A percentile compares a stretch with the other conserved stretches of the same genome.
Conservation (phyloP, 2,888 invertebrate genomes). For the Epsilonema sp. region DNA sequence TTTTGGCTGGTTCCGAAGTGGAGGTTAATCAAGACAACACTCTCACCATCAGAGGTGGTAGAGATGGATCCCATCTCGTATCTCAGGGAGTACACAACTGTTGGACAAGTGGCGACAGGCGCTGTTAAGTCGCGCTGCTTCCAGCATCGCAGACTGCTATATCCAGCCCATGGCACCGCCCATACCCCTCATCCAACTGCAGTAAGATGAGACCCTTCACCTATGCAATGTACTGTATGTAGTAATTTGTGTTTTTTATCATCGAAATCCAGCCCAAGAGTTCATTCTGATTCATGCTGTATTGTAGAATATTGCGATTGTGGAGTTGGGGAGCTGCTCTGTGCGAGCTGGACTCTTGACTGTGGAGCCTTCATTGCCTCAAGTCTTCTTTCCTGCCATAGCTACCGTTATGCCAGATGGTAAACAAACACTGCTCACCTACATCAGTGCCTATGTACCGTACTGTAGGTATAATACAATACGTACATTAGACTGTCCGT, state of each 20-base stretch:
- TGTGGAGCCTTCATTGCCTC: conserved; percentile 35
- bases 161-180: conserved; percentile 33
- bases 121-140: conserved; percentile 36
- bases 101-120: conserved; percentile 36
- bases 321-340: conserved; percentile 41
- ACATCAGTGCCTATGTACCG: no score
- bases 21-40: conserved; percentile 22
- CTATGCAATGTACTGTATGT: no score
- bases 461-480: no score
- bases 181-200: conserved; percentile 20
- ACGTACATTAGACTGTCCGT: no score
- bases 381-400: conserved; percentile 39
- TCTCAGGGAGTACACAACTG: conserved; percentile 15
- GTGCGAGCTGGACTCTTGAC: conserved; percentile 38
- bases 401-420: conserved; percentile 16
- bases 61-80: conserved; percentile 13
- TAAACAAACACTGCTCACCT: no score
- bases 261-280: no score
- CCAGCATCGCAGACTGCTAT: conserved; percentile 34
- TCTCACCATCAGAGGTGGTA: conserved; percentile 17
- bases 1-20: conserved; percentile 21
- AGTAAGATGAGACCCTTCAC: conserved; percentile 8
- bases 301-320: conserved; percentile 35
- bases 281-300: background rate
- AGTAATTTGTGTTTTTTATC: no score